These are phyloP conservation scores for Kryptopterus vitreolus DNA, from an alignment of 2,797 vertebrate genomes.

Conservation along the genomic window DNA sequence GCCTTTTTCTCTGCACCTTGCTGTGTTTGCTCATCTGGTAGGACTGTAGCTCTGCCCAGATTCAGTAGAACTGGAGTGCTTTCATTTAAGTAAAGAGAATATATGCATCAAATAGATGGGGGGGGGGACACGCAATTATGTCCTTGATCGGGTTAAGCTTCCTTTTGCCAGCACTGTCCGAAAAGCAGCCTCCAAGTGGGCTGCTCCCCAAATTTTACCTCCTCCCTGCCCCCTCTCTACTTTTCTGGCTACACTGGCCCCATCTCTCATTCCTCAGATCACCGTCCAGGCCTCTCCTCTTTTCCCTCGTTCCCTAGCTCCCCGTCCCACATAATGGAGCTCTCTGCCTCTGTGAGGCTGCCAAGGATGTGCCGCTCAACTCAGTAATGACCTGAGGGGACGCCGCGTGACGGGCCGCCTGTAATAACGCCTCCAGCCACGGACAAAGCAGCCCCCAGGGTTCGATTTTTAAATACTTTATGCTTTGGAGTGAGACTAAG, in stretches of 20 bases:
- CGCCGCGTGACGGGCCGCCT: conserved; percentile 79
- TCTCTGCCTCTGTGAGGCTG: conserved; percentile 71
- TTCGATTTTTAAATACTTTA: conserved; percentile 85
- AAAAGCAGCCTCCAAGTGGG: conserved; percentile 67
- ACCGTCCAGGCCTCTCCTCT: conserved; percentile 56
- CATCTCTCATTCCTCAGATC: conserved; percentile 60
- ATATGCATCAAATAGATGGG: conserved; percentile 78
- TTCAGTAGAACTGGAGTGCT: conserved; percentile 17
- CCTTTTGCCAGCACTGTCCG: conserved; percentile 67
- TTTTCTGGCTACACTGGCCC: conserved; percentile 54
- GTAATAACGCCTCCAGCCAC: conserved; percentile 81
- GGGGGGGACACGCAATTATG: conserved; percentile 75
- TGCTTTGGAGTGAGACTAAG: conserved; percentile 73
- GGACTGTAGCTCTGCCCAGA: conserved; percentile 41
- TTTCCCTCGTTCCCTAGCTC: conserved; percentile 54
- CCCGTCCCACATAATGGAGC: conserved; percentile 77
- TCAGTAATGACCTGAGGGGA: conserved; percentile 82
- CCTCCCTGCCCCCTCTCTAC: conserved; percentile 39
- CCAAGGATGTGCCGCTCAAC: conserved; percentile 71
- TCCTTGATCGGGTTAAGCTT: conserved; percentile 77
- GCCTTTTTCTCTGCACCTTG: conserved; percentile 46
- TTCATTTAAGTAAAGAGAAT: conserved; percentile 80
- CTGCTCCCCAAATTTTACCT: conserved; percentile 36
- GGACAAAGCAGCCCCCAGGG: conserved; percentile 82
- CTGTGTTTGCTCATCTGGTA: conserved; percentile 56